Conservation (phyloP, 2,113 vertebrate genomes). For the Otus sunia region DNA sequence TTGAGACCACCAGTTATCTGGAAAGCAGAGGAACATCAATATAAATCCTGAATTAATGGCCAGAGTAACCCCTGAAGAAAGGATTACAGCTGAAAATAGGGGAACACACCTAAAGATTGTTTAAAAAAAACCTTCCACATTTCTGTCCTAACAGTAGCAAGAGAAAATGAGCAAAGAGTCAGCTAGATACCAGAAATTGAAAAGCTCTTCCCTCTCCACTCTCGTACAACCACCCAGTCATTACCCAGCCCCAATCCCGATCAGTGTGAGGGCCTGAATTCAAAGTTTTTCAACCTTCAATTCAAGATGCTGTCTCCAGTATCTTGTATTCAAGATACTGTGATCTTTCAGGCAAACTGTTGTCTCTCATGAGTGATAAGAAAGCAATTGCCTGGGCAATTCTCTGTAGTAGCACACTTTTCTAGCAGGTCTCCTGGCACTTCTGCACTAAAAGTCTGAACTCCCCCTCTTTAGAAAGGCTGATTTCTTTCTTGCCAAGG, state of each 20-base stretch:
- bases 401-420: not conserved
- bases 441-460: not conserved
- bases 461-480: not conserved
- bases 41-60: not conserved
- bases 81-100: not conserved
- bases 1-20: conserved; percentile 99
- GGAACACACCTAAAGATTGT: not conserved
- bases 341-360: not conserved
- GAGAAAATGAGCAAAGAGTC: not conserved
- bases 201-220: not conserved
- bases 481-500: not conserved
- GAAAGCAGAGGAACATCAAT: conserved; percentile 7
- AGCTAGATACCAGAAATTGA: not conserved
- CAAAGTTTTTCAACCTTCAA: not conserved
- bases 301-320: not conserved
- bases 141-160: not conserved
- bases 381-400: not conserved
- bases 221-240: not conserved
- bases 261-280: not conserved
- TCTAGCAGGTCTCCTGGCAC: not conserved
- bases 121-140: not conserved
- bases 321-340: not conserved
- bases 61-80: not conserved
- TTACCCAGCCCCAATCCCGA: not conserved
- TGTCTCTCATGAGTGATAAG: not conserved